These are phyloP conservation scores for Thymelicus sylvestris DNA, from an alignment of 2,888 invertebrate genomes.

Conservation along the genomic window DNA sequence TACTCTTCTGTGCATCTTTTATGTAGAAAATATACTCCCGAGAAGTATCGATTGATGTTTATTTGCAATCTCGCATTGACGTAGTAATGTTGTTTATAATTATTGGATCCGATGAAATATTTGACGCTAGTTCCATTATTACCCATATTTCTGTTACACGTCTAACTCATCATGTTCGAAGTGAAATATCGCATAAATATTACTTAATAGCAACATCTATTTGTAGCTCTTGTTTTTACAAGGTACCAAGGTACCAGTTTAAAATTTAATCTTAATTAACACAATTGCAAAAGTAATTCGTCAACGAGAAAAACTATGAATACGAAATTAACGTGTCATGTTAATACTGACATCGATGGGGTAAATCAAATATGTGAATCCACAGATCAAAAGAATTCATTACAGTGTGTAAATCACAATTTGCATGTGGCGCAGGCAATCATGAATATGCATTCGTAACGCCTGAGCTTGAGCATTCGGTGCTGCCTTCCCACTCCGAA, in stretches of 20 bases:
- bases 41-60: conserved; percentile 31
- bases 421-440: conserved; percentile 81
- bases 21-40: conserved; percentile 15
- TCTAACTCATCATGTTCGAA: background rate
- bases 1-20: conserved; percentile 40
- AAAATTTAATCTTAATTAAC: conserved; percentile 47
- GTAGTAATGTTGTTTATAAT: conserved; percentile 24
- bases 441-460: conserved; percentile 81
- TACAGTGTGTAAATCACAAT: conserved; percentile 84
- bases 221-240: background rate
- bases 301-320: conserved; percentile 75
- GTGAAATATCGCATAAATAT: background rate
- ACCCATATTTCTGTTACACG: background rate
- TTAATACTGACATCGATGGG: conserved; percentile 78
- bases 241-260: background rate
- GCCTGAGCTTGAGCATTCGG: conserved; percentile 73
- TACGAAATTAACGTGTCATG: conserved; percentile 78
- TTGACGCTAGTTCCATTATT: background rate
- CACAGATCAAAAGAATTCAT: conserved; percentile 85
- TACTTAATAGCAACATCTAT: background rate
- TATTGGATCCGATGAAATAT: conserved; percentile 5
- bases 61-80: conserved; percentile 25
- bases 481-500: conserved; percentile 63
- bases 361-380: conserved; percentile 84
- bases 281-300: conserved; percentile 57